phyloP scores from a whole-genome alignment of 2,113 vertebrate species.

The Climacteris rufus region DNA sequence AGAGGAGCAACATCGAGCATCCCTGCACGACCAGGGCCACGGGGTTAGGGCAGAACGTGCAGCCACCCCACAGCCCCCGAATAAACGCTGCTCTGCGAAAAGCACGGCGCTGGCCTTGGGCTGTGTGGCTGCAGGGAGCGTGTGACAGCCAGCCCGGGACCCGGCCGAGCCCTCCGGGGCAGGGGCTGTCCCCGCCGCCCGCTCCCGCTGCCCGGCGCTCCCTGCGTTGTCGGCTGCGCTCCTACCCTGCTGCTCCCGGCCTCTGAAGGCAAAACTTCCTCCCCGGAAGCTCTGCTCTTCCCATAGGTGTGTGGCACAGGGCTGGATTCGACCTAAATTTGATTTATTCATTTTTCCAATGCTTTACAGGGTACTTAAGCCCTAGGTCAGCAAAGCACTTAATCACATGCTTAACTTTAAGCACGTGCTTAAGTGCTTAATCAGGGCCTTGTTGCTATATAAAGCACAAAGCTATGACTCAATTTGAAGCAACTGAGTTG shows the following conservation, averaged over 20 bases:
- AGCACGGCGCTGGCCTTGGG: not conserved
- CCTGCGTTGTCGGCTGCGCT: not conserved
- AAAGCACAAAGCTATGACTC: constrained; percentile 37
- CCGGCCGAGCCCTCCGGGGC: not conserved
- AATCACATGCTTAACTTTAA: constrained; percentile 65
- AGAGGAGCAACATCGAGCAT: not conserved
- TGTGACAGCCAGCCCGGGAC: constrained; percentile 35
- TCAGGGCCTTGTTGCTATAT: constrained; percentile 48
- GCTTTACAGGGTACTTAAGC: constrained; percentile 57
- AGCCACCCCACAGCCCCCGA: fast-evolving
- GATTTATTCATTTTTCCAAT: constrained; percentile 56
- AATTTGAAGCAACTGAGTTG: not conserved
- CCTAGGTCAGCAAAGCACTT: constrained; percentile 60
- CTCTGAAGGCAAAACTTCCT: not conserved
- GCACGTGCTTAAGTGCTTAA: constrained; percentile 64
- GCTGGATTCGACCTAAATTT: constrained; percentile 56
- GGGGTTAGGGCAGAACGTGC: fast-evolving
- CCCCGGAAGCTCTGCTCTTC: not conserved
- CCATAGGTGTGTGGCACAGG: constrained; percentile 19
- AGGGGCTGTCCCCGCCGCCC: not conserved
- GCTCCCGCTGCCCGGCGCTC: not conserved
- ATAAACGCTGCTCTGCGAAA: not conserved
- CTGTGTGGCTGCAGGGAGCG: not conserved
- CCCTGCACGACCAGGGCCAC: not conserved
- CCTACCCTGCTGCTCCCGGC: not conserved